Evolutionary conservation across 2,888 invertebrate species (phyloP), one percentile per base, ranked within the genome.

Genomic region (Meganola albula): DNA sequence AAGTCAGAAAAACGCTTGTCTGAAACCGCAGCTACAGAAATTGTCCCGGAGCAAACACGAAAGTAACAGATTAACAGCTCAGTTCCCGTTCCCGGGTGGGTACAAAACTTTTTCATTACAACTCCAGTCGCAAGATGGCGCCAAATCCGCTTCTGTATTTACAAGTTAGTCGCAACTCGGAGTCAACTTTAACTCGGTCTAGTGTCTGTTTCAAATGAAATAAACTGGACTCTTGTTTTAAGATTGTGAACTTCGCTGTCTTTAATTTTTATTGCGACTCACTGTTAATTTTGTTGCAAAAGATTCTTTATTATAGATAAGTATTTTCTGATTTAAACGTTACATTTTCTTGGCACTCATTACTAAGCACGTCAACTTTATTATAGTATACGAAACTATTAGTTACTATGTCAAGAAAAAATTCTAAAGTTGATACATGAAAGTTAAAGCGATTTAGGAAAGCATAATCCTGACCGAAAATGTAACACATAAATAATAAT

Each of bases 31-130:
- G 24, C 22, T 26, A 23, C 32, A 25, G 32, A 35, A 34, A 41
- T 47, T 38, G 26, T 44, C 37, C 13, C 25, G 29, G 30, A 23
- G 31, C 25, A 37, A 56, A 50, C 45, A 40, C 29, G 45, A 43
- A 41, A 30, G 43, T 47, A 52, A 34, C 43, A 45, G 48, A 50
- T 60, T 54, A 58, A 47, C 40, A 44, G 45, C 34, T 39, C 39
- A 7, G 8, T 40, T 29, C 18, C 20, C 45, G 41, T 49, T 46
- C 28, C 37, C 36, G 29, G 28, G 35, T 31, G 38, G 34, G 24
- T 26, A 25, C 29, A n/a, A 57, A 67, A 66, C 66, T 68, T 67
- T 62, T 62, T 62, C 64, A 64, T 65, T 68, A 60, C 55, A 58
- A 48, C 47, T 51, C 49, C 35, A 27, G 22, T 25, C 25, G 29